Conservation (phyloP, 1,140 invertebrate species). For the Amyelois transitella region DNA sequence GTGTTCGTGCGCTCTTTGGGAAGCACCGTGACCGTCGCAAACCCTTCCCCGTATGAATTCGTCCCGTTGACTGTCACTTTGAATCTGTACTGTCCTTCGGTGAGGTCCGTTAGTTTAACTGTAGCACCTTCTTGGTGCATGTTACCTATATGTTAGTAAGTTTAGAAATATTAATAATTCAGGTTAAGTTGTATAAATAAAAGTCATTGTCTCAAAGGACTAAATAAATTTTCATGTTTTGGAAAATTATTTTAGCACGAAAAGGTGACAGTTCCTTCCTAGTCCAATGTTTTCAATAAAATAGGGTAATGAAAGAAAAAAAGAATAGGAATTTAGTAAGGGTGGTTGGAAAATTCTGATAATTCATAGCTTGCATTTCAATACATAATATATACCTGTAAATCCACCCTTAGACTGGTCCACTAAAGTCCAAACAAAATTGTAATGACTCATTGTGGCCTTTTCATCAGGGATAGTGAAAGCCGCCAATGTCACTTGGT, state of each 20-base stretch:
- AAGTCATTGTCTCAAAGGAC: neutral
- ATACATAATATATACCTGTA: constrained; percentile 58
- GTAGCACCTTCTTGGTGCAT: constrained; percentile 90
- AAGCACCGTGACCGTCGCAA: constrained; percentile 93
- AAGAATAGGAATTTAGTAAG: no score
- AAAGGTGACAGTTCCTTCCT: no score
- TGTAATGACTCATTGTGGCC: constrained; percentile 83
- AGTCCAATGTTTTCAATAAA: no score
- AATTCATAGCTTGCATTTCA: no score
- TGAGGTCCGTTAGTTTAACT: constrained; percentile 84
- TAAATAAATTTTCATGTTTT: no score
- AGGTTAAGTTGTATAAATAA: neutral
- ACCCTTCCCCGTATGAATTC: constrained; percentile 86
- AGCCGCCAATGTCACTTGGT: constrained; percentile 85
- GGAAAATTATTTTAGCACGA: no score
- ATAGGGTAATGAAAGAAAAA: no score
- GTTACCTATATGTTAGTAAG: constrained; percentile 72
- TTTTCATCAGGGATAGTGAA: constrained; percentile 86
- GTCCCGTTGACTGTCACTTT: constrained; percentile 87
- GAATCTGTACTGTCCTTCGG: constrained; percentile 91
- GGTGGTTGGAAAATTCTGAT: no score
- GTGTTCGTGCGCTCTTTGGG: constrained; percentile 91
- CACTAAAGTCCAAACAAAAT: constrained; percentile 91
- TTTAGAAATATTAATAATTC: neutral
- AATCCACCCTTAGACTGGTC: constrained; percentile 86